Base-by-base conservation (phyloP, 2,797 vertebrate genomes). In the Acridotheres tristis region DNA sequence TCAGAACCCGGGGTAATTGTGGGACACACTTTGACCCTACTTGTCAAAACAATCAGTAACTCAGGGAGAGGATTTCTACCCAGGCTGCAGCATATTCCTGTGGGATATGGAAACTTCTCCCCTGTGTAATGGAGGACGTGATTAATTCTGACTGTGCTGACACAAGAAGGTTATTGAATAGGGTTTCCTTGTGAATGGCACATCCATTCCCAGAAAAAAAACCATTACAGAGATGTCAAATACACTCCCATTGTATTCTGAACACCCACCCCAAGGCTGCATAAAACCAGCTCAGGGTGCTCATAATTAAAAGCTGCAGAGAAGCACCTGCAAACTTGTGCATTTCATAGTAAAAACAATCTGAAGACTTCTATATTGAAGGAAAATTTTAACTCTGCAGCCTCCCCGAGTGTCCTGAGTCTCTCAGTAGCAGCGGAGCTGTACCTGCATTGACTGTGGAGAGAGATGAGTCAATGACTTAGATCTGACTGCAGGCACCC, bases 121-220 rank as follows among this genome's bases (percentile, higher is more conserved):
- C 59, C 50, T 48, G 34, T 85, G 69, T 94, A 94, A 93, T 21
- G 5, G 81, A 88, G 86, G 82, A 83, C 5, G 1, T 95, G 96
- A 96, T 96, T 94, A 88, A 89, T 93, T 96, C 91, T 96, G 94
- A 94, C 81, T 92, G 75, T 62, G 74, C 87, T 96, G 91, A 85
- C 89, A 89, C 78, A 80, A 84, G 77, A 75, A 93, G 57, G 88
- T 92, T 91, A 94, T 86, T 93, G 80, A 67, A 81, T 54, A 90
- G 88, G 67, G 88, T 88, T 97, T 96, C 75, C 73, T 81, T 53
- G 32, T 84, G 77, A 95, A 55, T 51, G 48, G 40, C 83, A 92
- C 80, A 77, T 87, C 72, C 83, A 18, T 91, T 79, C 55, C 77
- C 55, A 87, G 62, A 22, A 89, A 71, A 85, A 91, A 91, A 81